phyloP scores from a whole-genome alignment of 2,113 vertebrate genomes.

The Pimephales promelas region DNA sequence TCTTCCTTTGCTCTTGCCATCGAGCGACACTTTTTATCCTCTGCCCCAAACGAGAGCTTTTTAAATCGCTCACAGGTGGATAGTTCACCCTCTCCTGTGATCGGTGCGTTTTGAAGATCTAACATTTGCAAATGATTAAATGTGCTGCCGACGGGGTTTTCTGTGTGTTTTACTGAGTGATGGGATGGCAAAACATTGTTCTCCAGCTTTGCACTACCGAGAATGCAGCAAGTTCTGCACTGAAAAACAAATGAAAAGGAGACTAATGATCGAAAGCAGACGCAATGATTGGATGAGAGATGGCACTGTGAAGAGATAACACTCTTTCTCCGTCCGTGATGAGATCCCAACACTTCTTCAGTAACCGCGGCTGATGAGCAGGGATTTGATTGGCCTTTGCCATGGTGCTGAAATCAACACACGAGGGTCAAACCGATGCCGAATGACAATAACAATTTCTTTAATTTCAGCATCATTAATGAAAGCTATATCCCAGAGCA shows the following conservation, averaged over 20 bases:
- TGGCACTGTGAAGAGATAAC: background rate
- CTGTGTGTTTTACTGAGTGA: background rate
- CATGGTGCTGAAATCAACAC: constrained; percentile 3
- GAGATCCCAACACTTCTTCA: background rate
- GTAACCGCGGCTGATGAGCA: background rate
- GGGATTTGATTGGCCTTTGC: background rate
- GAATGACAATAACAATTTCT: too few species aligned
- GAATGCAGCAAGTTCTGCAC: background rate
- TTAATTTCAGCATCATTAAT: background rate
- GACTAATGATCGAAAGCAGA: background rate
- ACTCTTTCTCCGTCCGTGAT: background rate
- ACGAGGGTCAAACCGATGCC: background rate
- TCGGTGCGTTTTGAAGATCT: constrained; percentile 1
- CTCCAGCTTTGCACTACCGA: background rate
- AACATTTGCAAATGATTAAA: background rate
- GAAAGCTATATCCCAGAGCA: background rate
- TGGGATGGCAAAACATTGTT: background rate
- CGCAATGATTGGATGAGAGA: background rate
- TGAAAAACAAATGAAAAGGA: background rate
- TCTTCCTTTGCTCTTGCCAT: background rate
- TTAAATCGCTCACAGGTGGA: background rate
- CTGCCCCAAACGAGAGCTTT: constrained; percentile 15
- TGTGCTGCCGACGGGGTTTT: background rate
- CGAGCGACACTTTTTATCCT: constrained; percentile 1
- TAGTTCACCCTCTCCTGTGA: constrained; percentile 17